Percentiles rank a stretch among this genome's conserved stretches.
Evolutionary conservation across 2,797 vertebrate genomes (phyloP).

Genomic region (Microctenopoma stevenorrisi): DNA sequence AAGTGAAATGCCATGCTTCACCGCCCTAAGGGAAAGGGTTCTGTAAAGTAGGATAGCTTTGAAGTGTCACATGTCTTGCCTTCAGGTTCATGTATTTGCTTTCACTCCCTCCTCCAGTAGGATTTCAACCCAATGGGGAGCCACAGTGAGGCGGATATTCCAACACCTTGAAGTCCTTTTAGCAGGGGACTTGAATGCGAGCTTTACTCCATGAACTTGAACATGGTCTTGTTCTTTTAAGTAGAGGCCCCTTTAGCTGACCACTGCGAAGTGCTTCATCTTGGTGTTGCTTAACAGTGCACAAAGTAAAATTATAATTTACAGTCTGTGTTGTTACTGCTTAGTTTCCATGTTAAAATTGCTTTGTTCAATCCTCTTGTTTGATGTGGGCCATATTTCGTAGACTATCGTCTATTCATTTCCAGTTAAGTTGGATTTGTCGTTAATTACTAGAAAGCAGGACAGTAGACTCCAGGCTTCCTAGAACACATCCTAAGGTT

Average conservation of each 20-base stretch:
- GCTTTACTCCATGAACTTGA: constrained; percentile 64
- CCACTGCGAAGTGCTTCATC: constrained; percentile 26
- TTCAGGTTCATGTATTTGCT: constrained; percentile 76
- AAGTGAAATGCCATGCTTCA: constrained; percentile 65
- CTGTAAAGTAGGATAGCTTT: constrained; percentile 65
- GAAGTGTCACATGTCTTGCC: constrained; percentile 74
- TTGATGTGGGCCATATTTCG: constrained; percentile 4
- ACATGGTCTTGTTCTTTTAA: constrained; percentile 48
- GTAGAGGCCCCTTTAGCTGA: constrained; percentile 47
- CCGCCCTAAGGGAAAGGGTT: constrained; percentile 71
- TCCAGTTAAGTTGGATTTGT: constrained; percentile 29
- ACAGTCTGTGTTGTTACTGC: constrained; percentile 21
- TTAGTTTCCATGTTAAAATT: constrained; percentile 29
- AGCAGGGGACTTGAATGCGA: constrained; percentile 53
- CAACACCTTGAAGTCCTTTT: constrained; percentile 77
- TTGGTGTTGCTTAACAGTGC: constrained; percentile 42
- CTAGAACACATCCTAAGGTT: constrained; percentile 48
- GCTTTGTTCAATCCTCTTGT: constrained; percentile 22
- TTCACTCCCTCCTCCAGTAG: constrained; percentile 73
- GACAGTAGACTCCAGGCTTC: constrained; percentile 34
- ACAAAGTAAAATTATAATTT: constrained; percentile 54
- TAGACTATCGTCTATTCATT: constrained; percentile 40
- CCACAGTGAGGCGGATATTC: constrained; percentile 67
- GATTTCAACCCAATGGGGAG: constrained; percentile 74
- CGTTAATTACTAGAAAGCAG: constrained; percentile 42